A percentile compares a stretch with the other conserved stretches of the same genome.
Conservation (phyloP, 1,140 invertebrate species). For the Antheraea mylitta region DNA sequence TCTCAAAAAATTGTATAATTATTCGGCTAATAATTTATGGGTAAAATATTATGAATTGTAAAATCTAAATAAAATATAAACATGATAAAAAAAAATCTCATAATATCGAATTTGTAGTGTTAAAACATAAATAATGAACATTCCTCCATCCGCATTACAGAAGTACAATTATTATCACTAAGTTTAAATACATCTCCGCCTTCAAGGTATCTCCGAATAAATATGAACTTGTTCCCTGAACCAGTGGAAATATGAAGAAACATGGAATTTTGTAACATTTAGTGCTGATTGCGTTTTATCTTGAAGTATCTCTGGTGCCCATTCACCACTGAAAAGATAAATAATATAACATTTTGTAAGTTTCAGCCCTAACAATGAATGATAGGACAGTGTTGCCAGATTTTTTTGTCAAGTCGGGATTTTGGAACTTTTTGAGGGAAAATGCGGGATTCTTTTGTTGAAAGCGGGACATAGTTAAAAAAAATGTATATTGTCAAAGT, state of each 20-base stretch:
- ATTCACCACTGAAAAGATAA: slow-evolving; percentile 82
- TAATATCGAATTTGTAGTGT: neutral
- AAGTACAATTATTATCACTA: slow-evolving; percentile 25
- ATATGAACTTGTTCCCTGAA: slow-evolving; percentile 86
- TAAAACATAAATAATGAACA: neutral
- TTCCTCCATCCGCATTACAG: slow-evolving; percentile 23
- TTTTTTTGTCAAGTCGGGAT: too few species aligned
- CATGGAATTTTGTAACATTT: slow-evolving; percentile 82
- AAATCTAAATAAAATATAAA: neutral
- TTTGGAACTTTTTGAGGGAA: too few species aligned
- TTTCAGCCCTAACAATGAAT: neutral
- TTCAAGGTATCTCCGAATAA: slow-evolving; percentile 84
- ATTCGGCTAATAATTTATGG: too few species aligned
- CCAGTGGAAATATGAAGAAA: slow-evolving; percentile 84
- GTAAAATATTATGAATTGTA: neutral
- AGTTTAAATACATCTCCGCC: neutral
- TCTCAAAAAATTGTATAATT: too few species aligned
- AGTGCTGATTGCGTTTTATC: slow-evolving; percentile 82
- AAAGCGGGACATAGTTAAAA: too few species aligned
- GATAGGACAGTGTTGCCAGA: too few species aligned
- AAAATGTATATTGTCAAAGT: too few species aligned
- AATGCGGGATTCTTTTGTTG: too few species aligned
- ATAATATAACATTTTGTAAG: neutral
- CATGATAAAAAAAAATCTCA: neutral
- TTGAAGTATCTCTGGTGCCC: slow-evolving; percentile 86